These are phyloP conservation scores for Amphiprion clarkii DNA, from an alignment of 2,797 vertebrate species.

Conservation along the genomic window DNA sequence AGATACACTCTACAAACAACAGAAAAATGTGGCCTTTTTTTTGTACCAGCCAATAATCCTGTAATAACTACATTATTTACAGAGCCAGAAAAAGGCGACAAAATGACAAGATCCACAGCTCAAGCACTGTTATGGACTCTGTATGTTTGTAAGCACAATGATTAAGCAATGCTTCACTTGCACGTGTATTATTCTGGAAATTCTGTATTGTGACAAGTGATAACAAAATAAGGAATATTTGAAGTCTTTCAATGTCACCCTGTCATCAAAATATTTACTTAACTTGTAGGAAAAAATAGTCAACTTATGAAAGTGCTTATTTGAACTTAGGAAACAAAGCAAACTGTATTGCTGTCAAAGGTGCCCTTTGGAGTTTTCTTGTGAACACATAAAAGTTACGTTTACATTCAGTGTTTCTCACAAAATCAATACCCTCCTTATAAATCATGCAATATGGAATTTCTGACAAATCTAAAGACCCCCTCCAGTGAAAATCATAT, in stretches of 20 bases:
- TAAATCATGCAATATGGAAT: too few relatives aligned
- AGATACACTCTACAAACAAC: constrained; percentile 41
- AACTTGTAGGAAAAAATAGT: background rate
- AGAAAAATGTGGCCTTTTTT: constrained; percentile 21
- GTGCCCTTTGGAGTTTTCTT: constrained; percentile 1
- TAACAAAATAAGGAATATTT: background rate
- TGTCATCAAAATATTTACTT: background rate
- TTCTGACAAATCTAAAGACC: too few relatives aligned
- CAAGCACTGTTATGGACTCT: background rate
- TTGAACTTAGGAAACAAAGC: background rate
- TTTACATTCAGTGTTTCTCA: background rate
- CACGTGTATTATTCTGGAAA: constrained; percentile 12
- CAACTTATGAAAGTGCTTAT: constrained; percentile 26
- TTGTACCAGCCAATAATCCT: constrained; percentile 1
- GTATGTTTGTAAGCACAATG: background rate
- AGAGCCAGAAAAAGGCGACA: constrained; percentile 17
- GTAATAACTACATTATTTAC: constrained; percentile 38
- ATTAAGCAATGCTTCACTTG: constrained; percentile 23
- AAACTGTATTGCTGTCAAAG: background rate
- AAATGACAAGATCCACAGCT: background rate
- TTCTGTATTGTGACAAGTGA: constrained; percentile 13
- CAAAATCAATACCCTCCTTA: too few relatives aligned
- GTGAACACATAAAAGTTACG: background rate
- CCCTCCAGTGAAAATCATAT: too few relatives aligned
- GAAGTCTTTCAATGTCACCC: background rate